phyloP scores from a whole-genome alignment of 1,140 invertebrate genomes.

The Dryas iulia region DNA sequence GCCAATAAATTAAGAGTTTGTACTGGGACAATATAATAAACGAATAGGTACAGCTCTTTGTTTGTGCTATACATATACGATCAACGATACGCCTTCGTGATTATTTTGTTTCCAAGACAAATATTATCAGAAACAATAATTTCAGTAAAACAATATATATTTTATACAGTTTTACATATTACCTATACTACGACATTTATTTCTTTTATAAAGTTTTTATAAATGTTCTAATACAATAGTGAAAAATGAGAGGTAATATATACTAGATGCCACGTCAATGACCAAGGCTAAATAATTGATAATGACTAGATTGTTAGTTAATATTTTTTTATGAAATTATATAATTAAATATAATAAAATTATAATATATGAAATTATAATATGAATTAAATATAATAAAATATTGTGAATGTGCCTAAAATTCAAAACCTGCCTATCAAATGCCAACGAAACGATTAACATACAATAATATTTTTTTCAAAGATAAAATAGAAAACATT shows the following conservation, averaged over 20 bases:
- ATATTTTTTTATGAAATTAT: too few species aligned
- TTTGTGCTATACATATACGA: slow-evolving; percentile 30
- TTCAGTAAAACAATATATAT: background rate
- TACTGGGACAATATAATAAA: slow-evolving; percentile 52
- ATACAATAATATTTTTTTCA: background rate
- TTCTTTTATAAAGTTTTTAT: background rate
- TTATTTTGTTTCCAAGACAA: slow-evolving; percentile 18
- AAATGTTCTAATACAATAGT: too few species aligned
- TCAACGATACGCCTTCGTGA: slow-evolving; percentile 7
- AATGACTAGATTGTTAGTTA: too few species aligned
- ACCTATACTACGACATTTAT: background rate
- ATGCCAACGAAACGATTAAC: background rate
- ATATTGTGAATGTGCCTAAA: too few species aligned
- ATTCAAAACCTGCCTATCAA: background rate
- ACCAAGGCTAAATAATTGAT: too few species aligned
- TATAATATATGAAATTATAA: too few species aligned
- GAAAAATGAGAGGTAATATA: too few species aligned
- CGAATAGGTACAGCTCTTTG: slow-evolving; percentile 37
- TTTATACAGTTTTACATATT: background rate
- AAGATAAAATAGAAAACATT: background rate
- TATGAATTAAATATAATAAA: too few species aligned
- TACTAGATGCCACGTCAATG: too few species aligned
- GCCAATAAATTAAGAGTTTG: slow-evolving; percentile 64
- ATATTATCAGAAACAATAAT: slow-evolving; percentile 13
- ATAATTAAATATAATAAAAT: too few species aligned